These are phyloP conservation scores for Eulemur rubriventer DNA, from an alignment of 2,797 vertebrate species.

Conservation along the genomic window DNA sequence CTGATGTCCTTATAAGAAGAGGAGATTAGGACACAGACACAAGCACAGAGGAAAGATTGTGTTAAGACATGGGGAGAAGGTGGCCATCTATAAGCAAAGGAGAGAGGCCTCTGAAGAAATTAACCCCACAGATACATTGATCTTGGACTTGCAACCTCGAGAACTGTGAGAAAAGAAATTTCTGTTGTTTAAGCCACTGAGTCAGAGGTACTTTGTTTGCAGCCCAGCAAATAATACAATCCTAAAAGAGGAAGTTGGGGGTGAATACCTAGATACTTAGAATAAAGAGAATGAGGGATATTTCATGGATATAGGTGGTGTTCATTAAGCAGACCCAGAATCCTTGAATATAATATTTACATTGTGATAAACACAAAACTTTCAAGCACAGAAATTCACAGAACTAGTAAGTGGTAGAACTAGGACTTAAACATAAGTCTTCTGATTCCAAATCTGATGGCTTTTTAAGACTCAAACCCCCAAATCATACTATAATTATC, in stretches of 20 bases:
- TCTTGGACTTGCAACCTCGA: not conserved
- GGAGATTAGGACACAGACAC: not conserved
- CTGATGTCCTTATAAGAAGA: not conserved
- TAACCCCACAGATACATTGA: not conserved
- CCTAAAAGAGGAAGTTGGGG: not conserved
- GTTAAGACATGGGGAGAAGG: not conserved
- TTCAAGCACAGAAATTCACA: not conserved
- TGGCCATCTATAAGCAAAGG: not conserved
- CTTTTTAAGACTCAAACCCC: not conserved
- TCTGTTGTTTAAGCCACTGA: not conserved
- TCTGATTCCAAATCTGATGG: not conserved
- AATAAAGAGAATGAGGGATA: not conserved
- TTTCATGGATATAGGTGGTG: not conserved
- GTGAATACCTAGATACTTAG: not conserved
- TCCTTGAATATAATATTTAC: not conserved
- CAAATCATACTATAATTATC: not conserved
- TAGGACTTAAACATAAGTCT: not conserved
- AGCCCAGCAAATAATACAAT: not conserved
- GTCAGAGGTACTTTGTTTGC: not conserved
- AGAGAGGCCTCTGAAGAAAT: not conserved
- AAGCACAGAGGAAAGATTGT: not conserved
- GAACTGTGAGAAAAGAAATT: not conserved
- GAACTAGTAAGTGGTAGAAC: not conserved
- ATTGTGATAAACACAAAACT: slow-evolving; percentile 22
- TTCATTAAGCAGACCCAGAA: not conserved